Evolutionary conservation across 1,140 invertebrate species (phyloP).

Genomic region (Arctopsyche grandis): DNA sequence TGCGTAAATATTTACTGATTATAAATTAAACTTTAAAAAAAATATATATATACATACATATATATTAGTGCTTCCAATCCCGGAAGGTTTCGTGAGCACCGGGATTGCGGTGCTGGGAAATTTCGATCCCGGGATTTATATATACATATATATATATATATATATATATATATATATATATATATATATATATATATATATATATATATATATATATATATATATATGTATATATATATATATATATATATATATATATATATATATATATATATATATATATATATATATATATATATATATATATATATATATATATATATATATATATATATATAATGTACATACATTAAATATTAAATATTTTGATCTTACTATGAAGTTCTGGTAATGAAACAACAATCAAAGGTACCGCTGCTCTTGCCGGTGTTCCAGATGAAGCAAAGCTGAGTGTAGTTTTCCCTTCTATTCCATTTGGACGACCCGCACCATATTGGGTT

Average conservation of each 20-base stretch:
- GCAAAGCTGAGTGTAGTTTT: conserved; percentile 72
- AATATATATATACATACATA: too few relatives aligned
- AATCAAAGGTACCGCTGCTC: conserved; percentile 69
- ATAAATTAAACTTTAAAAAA: too few relatives aligned
- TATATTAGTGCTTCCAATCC: too few relatives aligned
- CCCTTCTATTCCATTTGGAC: conserved; percentile 68
- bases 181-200: neutral
- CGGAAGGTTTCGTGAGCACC: too few relatives aligned
- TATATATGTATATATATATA: too few relatives aligned
- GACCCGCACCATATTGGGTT: conserved; percentile 77
- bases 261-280: too few relatives aligned
- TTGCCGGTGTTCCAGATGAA: conserved; percentile 65
- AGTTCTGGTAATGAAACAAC: conserved; percentile 54
- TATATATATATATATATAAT: too few relatives aligned
- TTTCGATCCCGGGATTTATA: too few relatives aligned
- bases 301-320: conserved; percentile 26
- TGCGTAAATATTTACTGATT: conserved; percentile 69
- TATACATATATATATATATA: neutral
- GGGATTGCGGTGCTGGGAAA: too few relatives aligned
- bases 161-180: conserved; percentile 10
- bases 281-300: conserved; percentile 26
- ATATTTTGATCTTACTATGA: neutral
- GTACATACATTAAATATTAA: too few relatives aligned
- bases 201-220: too few relatives aligned
- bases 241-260: too few relatives aligned